Evolutionary conservation across 2,888 invertebrate genomes (phyloP), one percentile per base, ranked within the genome.

Genomic region (Caenorhabditis panamensis): DNA sequence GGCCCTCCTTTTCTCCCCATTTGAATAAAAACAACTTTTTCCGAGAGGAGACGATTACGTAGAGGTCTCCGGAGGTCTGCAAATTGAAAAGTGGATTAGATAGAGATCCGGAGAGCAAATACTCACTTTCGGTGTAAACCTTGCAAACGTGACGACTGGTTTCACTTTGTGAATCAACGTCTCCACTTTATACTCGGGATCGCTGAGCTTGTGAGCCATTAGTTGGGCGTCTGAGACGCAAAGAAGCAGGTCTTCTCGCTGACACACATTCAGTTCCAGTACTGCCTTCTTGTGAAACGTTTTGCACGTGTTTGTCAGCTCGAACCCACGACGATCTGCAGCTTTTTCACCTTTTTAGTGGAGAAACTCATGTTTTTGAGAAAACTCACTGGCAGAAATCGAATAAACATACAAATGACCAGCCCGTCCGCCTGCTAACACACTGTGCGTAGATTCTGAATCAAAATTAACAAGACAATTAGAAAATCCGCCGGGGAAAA

Each of bases 1-100:
- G 91, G 41, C 89, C 84, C 53, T 91, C 91, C 73, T 92, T 91
- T 72, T 91, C 91, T 36, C 89, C 85, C 72, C 91, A 88, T 80
- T 88, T 87, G 76, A 89, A 84, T 2, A 90, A 53, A 41, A 82
- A 69, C 6, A 90, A 58, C 22, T 85, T 85, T 64, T 84, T 83
- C 20, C 83, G 79, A 1, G 86, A 84, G 8, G 87, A 83, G 6
- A 89, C 82, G 4, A 86, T 76, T 2, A 90, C 63, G 62, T 84
- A 85, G 36, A 89, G 75, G 20, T 61, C 76, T 53, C 82, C 82
- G 20, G 73, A 62, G 0, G 72, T 49, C 61, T 71, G 61, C 72
- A 69, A 53, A 16, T 53, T 41, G 20, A 58, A 24, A 18, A 22
- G n/a, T n/a, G 11, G 1, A 8, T 62, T 62, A 1, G n/a, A 26